Percentiles rank a stretch among this genome's conserved stretches.
phyloP scores from a whole-genome alignment of 2,888 invertebrate species.

The Agonum fuliginosum region DNA sequence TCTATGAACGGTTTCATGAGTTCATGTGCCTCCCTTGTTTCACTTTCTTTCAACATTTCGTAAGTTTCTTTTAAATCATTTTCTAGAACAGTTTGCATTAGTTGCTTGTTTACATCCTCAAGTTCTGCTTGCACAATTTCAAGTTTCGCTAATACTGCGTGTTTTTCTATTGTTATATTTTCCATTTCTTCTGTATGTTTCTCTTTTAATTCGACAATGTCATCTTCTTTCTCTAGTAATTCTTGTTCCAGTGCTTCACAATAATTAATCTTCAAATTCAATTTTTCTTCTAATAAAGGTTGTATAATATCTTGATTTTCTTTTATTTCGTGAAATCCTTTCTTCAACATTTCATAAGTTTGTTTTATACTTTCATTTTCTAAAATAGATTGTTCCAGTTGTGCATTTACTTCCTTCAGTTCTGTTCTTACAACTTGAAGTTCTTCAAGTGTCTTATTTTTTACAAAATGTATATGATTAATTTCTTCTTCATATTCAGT shows the following conservation, averaged over 20 bases:
- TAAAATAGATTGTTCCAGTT: background rate
- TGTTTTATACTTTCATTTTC: conserved; percentile 8
- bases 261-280: conserved; percentile 17
- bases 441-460: conserved; percentile 28
- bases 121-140: conserved; percentile 67
- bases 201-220: background rate
- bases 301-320: conserved; percentile 26
- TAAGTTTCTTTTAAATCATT: conserved; percentile 39
- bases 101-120: conserved; percentile 69
- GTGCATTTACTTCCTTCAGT: conserved; percentile 25
- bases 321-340: conserved; percentile 26
- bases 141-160: conserved; percentile 65
- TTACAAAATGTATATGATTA: conserved; percentile 14
- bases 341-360: conserved; percentile 5
- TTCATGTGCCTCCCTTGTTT: background rate
- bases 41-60: conserved; percentile 22
- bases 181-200: conserved; percentile 67
- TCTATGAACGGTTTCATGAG: conserved; percentile 34
- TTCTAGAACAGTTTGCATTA: conserved; percentile 66
- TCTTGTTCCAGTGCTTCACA: conserved; percentile 59
- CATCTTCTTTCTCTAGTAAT: conserved; percentile 60
- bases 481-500: conserved; percentile 6
- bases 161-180: conserved; percentile 70
- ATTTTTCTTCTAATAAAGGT: conserved; percentile 28
- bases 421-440: background rate